phyloP scores from a whole-genome alignment of 2,113 vertebrate genomes.

The Plestiodon gilberti region DNA sequence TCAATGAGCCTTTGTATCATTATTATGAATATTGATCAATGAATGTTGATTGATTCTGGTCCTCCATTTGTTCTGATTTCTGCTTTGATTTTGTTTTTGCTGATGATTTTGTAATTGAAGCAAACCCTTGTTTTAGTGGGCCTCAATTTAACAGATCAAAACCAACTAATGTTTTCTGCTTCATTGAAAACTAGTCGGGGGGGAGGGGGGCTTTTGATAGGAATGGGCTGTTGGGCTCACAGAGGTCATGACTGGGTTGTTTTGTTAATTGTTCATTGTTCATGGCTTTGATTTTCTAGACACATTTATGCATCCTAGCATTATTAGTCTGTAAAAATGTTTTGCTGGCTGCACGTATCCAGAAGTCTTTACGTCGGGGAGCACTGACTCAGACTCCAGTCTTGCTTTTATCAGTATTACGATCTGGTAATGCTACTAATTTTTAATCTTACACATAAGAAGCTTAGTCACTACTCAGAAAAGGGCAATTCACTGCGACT shows the following conservation, averaged over 20 bases:
- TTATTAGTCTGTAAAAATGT: neutral
- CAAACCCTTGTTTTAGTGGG: too few relatives aligned
- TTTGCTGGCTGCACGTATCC: neutral
- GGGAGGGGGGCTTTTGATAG: too few relatives aligned
- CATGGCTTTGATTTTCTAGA: neutral
- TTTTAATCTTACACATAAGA: neutral
- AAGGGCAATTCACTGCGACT: too few relatives aligned
- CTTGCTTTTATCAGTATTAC: neutral
- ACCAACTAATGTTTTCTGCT: too few relatives aligned
- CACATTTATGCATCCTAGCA: neutral
- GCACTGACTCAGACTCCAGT: neutral
- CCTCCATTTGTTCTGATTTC: too few relatives aligned
- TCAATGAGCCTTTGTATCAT: too few relatives aligned
- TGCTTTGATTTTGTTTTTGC: too few relatives aligned
- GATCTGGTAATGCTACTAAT: neutral
- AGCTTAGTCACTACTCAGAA: neutral
- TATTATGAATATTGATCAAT: too few relatives aligned
- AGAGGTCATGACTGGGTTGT: neutral
- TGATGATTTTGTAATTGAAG: too few relatives aligned
- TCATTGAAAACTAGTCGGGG: too few relatives aligned
- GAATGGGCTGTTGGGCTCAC: neutral
- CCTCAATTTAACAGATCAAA: too few relatives aligned
- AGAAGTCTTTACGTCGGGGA: neutral
- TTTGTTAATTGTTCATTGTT: neutral
- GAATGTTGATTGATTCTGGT: too few relatives aligned